Evolutionary conservation across 2,888 invertebrate species (phyloP), one percentile per base, ranked within the genome.

Genomic region (Catocala fraxini): DNA sequence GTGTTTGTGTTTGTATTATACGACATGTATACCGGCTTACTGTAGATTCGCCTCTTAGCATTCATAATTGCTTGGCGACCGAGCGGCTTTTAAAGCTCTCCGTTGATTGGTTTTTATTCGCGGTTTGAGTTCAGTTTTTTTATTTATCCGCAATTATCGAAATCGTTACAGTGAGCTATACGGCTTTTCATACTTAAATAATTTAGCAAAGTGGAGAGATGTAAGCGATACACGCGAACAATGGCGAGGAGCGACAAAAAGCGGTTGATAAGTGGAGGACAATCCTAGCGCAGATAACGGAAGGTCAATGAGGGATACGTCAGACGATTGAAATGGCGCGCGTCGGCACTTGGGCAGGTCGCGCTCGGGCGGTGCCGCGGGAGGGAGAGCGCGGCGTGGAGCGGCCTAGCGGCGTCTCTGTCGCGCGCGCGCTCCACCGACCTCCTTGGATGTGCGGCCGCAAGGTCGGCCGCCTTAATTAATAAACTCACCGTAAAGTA

Each of bases 401-500:
- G 73, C 70, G 69, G 68, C 69, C 69, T 82, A 79, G 71, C 48
- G 73, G 74, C 77, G 76, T 88, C 92, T 84, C 88, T 70, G 77
- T 92, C 87, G 67, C 86, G 74, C 90, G 79, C 84, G 81, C 83
- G 82, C 84, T 80, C 81, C 80, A 81, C 87, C 92, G 92, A 91
- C 92, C 93, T 93, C 93, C 91, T 93, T 92, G 91, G 92, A 92
- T 92, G 93, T 87, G 90, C 93, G 90, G 90, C 91, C 87, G 91
- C 93, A 93, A 93, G 94, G 93, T 93, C 93, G 94, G 90, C 88
- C 86, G 92, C 91, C 90, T 93, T 94, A 94, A 94, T 94, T 94
- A 94, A 94, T 94, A 93, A 94, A 93, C 93, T 91, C 92, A 90
- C 90, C 91, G 92, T 93, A 91, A 93, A 93, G 91, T 92, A 93